Conservation (phyloP, 2,888 invertebrate genomes). For the Caenorhabditis uteleia region DNA sequence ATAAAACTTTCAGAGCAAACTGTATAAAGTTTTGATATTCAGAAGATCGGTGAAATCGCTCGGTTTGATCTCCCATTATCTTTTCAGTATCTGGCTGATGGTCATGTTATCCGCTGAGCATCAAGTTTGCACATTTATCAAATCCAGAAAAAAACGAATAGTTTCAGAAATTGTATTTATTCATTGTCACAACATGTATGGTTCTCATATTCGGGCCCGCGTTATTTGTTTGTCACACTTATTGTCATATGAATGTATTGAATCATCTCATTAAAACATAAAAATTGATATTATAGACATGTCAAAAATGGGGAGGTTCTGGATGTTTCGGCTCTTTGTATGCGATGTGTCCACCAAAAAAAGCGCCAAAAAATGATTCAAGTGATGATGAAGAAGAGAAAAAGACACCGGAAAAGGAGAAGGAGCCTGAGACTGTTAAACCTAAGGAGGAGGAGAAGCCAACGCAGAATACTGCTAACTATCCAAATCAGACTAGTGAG, state of each 20-base stretch:
- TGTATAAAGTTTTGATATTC: too few species aligned
- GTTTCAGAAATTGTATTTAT: slow-evolving; percentile 40
- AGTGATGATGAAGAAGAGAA: slow-evolving; percentile 19
- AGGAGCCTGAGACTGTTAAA: background rate
- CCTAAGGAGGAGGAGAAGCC: background rate
- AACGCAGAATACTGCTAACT: background rate
- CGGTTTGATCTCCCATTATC: slow-evolving; percentile 21
- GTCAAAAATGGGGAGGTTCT: slow-evolving; percentile 42
- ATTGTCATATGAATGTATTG: slow-evolving; percentile 47
- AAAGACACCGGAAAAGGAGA: slow-evolving; percentile 1
- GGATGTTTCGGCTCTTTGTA: slow-evolving; percentile 39
- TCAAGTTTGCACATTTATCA: slow-evolving; percentile 12
- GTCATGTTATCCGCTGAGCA: slow-evolving; percentile 42
- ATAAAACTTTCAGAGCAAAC: too few species aligned
- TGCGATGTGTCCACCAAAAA: slow-evolving; percentile 43
- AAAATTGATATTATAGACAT: slow-evolving; percentile 29
- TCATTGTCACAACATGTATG: slow-evolving; percentile 26
- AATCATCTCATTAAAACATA: too few species aligned
- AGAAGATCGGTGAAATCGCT: slow-evolving; percentile 44
- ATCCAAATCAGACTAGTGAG: background rate
- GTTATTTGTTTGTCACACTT: slow-evolving; percentile 49
- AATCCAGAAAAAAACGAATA: background rate
- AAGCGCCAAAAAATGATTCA: slow-evolving; percentile 8
- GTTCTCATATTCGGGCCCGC: slow-evolving; percentile 45
- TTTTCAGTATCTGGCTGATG: slow-evolving; percentile 44